These are phyloP conservation scores for Squalus acanthias DNA, from an alignment of 2,797 vertebrate species.

Conservation along the genomic window DNA sequence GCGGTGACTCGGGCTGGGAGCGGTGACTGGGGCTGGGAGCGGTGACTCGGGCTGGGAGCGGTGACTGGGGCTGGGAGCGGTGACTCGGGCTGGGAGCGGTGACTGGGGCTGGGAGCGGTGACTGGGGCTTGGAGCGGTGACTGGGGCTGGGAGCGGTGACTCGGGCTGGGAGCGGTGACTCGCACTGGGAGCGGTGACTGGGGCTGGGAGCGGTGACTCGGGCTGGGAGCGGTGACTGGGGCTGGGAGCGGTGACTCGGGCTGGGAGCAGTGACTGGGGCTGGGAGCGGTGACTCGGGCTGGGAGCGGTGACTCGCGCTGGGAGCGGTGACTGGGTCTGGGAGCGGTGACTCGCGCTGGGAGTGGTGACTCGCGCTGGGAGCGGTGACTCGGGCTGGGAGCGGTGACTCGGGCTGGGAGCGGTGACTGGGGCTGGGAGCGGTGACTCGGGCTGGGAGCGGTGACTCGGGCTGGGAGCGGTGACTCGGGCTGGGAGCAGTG, in stretches of 20 bases:
- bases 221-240: too few relatives aligned
- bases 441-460: background rate
- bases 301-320: too few relatives aligned
- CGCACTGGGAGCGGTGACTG: too few relatives aligned
- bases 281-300: too few relatives aligned
- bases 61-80: background rate
- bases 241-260: too few relatives aligned
- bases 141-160: too few relatives aligned
- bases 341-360: background rate
- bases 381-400: background rate
- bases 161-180: too few relatives aligned
- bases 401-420: background rate
- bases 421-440: background rate
- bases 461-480: background rate
- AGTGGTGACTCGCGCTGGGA: background rate
- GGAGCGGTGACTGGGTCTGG: too few relatives aligned
- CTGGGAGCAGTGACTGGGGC: too few relatives aligned
- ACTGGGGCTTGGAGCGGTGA: too few relatives aligned
- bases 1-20: background rate
- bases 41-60: background rate
- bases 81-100: background rate
- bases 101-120: background rate
- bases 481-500: background rate
- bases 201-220: too few relatives aligned
- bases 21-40: background rate